Conservation (phyloP, 2,888 invertebrate genomes). For the Isoperla grammatica region DNA sequence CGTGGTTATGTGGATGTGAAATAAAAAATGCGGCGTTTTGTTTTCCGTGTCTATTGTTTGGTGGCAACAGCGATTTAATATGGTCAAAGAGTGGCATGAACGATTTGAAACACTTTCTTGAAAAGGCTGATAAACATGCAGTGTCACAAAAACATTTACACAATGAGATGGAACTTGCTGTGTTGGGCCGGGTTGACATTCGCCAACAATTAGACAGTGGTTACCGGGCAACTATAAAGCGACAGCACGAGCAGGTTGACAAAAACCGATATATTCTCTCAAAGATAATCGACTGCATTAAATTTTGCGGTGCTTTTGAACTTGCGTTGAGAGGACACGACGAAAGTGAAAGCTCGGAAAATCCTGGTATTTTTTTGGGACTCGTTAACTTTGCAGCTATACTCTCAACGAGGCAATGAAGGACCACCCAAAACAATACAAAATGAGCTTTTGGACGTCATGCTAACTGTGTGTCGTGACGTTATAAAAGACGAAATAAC, state of each 20-base stretch:
- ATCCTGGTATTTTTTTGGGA: slow-evolving; percentile 36
- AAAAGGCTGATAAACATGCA: slow-evolving; percentile 30
- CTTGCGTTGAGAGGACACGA: slow-evolving; percentile 37
- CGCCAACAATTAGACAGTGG: slow-evolving; percentile 29
- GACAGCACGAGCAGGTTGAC: slow-evolving; percentile 32
- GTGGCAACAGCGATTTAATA: slow-evolving; percentile 6
- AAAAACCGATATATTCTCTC: slow-evolving; percentile 34
- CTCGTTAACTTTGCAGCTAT: slow-evolving; percentile 36
- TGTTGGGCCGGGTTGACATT: slow-evolving; percentile 31
- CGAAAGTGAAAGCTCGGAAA: slow-evolving; percentile 34
- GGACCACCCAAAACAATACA: slow-evolving; percentile 36
- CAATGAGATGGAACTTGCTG: slow-evolving; percentile 21
- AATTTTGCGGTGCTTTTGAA: slow-evolving; percentile 39
- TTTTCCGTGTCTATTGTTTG: slow-evolving; percentile 34
- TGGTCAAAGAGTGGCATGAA: slow-evolving; percentile 29
- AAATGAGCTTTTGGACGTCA: slow-evolving; percentile 38
- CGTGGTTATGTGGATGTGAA: slow-evolving; percentile 17
- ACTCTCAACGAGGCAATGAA: slow-evolving; percentile 34
- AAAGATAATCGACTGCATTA: slow-evolving; percentile 37
- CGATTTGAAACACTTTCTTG: slow-evolving; percentile 29
- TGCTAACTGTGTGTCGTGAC: slow-evolving; percentile 35
- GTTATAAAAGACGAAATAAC: slow-evolving; percentile 35
- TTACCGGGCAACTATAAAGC: slow-evolving; percentile 26
- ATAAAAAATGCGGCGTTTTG: slow-evolving; percentile 25
- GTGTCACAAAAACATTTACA: slow-evolving; percentile 20